Evolutionary conservation across 2,888 invertebrate species (phyloP), one percentile per base, ranked within the genome.

Genomic region (Ferdinandea cuprea): DNA sequence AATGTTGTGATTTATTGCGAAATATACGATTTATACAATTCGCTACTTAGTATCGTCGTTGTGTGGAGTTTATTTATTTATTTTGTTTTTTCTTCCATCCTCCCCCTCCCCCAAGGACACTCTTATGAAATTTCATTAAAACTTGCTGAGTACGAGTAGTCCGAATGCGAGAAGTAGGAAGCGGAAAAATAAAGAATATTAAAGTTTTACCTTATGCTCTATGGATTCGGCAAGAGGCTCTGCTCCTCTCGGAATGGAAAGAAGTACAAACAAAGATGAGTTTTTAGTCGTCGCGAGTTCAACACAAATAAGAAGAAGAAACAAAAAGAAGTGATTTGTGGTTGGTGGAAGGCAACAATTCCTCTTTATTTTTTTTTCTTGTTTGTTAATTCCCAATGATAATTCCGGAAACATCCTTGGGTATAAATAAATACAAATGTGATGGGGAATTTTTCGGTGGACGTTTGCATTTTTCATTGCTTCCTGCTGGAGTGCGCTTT

Each of bases 101-200:
- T 2, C 11, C 19, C 17, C 15, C 13, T 72, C 52, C 42, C 40
- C 44, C 13, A 28, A 46, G 54, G 54, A 46, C 42, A 46, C 44
- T 44, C 46, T 56, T 54, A 19, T 56, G 56, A 58, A 56, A 73
- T 65, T 73, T 65, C 56, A 73, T 73, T 73, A 65, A 73, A 73
- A 65, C 48, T 56, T 65, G 37, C 54, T 7, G 48, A 63, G 21
- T 37, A 28, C 8, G 13, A 21, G 17, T 35, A 30, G 21, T 28
- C n/a, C n/a, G n/a, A n/a, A n/a, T n/a, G n/a, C n/a, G n/a, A 13
- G 46, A 21, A 21, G 21, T 5, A 11, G 42, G 21, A 8, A 5
- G n/a, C n/a, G 32, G 19, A 4, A 8, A 44, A 4, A 32, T 5
- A 28, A 44, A 30, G 13, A 32, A 15, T n/a, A 15, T 37, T 48